These are phyloP conservation scores for Sitobion miscanthi DNA, from an alignment of 1,140 invertebrate species.

Conservation along the genomic window DNA sequence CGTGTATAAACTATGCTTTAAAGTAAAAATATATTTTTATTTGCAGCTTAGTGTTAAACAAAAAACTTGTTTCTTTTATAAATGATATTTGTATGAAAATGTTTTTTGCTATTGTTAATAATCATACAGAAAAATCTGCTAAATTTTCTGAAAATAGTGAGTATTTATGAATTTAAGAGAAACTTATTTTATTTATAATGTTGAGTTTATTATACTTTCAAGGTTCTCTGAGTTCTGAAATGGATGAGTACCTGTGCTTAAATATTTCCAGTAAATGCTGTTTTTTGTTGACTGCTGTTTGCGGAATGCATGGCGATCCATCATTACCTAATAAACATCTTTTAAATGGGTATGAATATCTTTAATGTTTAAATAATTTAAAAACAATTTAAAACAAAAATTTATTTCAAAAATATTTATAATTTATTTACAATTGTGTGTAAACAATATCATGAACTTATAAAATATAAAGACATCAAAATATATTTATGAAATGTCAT, in stretches of 20 bases:
- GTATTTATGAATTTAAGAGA: not conserved
- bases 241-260: conserved; percentile 39
- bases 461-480: not conserved
- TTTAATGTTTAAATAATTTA: not conserved
- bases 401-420: not conserved
- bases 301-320: conserved; percentile 48
- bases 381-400: not conserved
- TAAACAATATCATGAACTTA: not conserved
- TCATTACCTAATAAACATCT: conserved; percentile 41
- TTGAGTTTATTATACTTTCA: not conserved
- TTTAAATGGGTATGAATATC: conserved; percentile 29
- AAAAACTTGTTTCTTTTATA: conserved; percentile 46
- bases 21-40: not conserved
- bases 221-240: not conserved
- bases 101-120: conserved; percentile 52
- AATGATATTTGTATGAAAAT: conserved; percentile 49
- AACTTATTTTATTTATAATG: not conserved
- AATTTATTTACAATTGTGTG: not conserved
- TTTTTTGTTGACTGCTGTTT: conserved; percentile 48
- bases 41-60: conserved; percentile 39
- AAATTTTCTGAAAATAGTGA: conserved; percentile 29
- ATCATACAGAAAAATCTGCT: conserved; percentile 9
- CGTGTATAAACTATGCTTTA: not conserved
- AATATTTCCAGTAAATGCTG: conserved; percentile 53
- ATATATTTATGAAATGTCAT: not conserved